Evolutionary conservation across 2,113 vertebrate species (phyloP), one percentile per base, ranked within the genome.

Genomic region (Sander vitreus): DNA sequence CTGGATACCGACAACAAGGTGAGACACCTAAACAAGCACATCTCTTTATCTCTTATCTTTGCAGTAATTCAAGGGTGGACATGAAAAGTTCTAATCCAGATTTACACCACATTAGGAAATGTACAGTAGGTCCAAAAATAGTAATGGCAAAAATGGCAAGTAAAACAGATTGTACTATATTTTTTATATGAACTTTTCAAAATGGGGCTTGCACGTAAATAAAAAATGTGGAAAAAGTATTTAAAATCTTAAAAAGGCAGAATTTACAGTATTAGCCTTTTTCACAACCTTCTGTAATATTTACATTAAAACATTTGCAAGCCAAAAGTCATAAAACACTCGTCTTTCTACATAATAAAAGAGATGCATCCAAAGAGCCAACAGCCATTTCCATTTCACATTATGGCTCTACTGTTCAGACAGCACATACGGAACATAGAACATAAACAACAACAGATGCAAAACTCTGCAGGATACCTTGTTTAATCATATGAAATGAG

Each of bases 381-480:
- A 27, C 65, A 67, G 64, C n/a, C 50, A 23, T 80, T 72, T 76
- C n/a, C 50, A 27, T 80, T 72, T 76, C 21, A 68, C 7, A 47
- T 45, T 30, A 19, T 16, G 3, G 55, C 13, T 47, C 58, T 18
- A 4, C 67, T 51, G 74, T 21, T 79, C 73, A 62, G 27, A 27
- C 30, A 5, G 36, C 21, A 71, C 64, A 64, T 2, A 25, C 59
- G 39, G 68, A 85, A 80, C n/a, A n/a, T 64, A 19, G 75, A 51
- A 45, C 50, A 33, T 68, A 72, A 86, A 84, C 54, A 85, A 79
- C 66, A 85, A 70, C 85, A 87, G 84, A 87, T 85, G 74, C 85
- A 81, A 85, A 86, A 86, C 86, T 83, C 84, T 87, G 86, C 80
- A 78, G 84, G 86, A 78, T 30, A 55, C 73, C 73, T 68, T 58